phyloP scores from a whole-genome alignment of 2,113 vertebrate species.

The Parus major region DNA sequence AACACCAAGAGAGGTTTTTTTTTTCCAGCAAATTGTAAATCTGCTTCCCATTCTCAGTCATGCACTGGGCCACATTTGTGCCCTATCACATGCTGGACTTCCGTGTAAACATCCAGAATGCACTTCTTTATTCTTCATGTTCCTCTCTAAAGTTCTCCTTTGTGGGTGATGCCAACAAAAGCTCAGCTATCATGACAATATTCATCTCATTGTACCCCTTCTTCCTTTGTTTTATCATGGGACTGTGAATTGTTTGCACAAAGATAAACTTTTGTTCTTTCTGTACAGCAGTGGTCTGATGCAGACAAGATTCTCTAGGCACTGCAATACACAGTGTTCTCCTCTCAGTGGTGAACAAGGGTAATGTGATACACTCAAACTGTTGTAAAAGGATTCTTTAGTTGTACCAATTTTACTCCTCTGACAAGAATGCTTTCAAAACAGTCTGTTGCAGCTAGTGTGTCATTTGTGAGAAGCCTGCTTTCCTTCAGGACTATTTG shows the following conservation, averaged over 20 bases:
- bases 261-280: background rate
- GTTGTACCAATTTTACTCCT: background rate
- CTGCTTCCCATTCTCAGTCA: background rate
- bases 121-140: conserved; percentile 28
- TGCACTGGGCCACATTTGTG: background rate
- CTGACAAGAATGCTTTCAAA: background rate
- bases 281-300: background rate
- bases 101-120: conserved; percentile 12
- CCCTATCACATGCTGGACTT: conserved; percentile 19
- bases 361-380: background rate
- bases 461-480: background rate
- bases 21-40: background rate
- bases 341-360: background rate
- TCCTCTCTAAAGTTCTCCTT: conserved; percentile 48
- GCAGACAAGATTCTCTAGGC: background rate
- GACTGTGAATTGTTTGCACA: background rate
- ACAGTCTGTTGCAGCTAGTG: background rate
- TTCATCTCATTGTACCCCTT: background rate
- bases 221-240: background rate
- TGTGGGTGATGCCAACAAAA: background rate
- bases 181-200: background rate
- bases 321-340: background rate
- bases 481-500: background rate
- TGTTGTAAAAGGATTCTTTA: background rate
- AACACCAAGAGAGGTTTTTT: background rate